Conservation (phyloP, 1,140 invertebrate genomes). For the Pectinophora gossypiella region DNA sequence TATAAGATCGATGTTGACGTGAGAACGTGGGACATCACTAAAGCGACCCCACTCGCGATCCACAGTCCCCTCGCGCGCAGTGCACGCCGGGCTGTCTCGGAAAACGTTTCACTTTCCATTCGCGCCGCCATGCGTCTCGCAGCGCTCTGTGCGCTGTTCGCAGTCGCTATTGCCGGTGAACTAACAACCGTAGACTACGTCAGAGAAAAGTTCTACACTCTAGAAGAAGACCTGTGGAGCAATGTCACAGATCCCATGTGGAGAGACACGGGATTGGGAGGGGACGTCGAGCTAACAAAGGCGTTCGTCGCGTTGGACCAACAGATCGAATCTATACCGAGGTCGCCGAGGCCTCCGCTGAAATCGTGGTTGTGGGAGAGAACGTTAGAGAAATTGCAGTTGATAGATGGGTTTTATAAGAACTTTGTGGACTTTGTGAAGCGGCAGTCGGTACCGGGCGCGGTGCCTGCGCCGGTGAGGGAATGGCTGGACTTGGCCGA, state of each 20-base stretch:
- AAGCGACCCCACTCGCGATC: slow-evolving; percentile 28
- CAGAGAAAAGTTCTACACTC: slow-evolving; percentile 73
- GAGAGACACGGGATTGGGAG: slow-evolving; percentile 54
- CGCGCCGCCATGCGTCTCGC: slow-evolving; percentile 35
- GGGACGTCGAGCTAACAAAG: slow-evolving; percentile 75
- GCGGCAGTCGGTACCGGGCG: slow-evolving; percentile 63
- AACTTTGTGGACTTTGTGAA: slow-evolving; percentile 77
- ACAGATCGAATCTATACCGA: slow-evolving; percentile 53
- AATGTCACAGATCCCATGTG: slow-evolving; percentile 64
- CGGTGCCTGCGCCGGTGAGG: slow-evolving; percentile 64
- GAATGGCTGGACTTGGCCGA: slow-evolving; percentile 80
- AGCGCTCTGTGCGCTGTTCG: slow-evolving; percentile 52
- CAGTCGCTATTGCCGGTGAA: slow-evolving; percentile 35
- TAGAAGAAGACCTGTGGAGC: slow-evolving; percentile 72
- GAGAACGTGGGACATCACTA: slow-evolving; percentile 39
- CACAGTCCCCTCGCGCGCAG: slow-evolving; percentile 37
- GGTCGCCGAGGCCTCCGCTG: slow-evolving; percentile 54
- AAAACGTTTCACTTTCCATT: slow-evolving; percentile 17
- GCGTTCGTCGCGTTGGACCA: slow-evolving; percentile 76
- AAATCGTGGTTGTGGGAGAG: slow-evolving; percentile 77
- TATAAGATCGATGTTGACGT: too few species aligned
- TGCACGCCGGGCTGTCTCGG: slow-evolving; percentile 24
- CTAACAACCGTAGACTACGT: slow-evolving; percentile 71
- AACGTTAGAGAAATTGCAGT: slow-evolving; percentile 70
- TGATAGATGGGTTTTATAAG: slow-evolving; percentile 77